These are phyloP conservation scores for Chromoteleia sp. DNA, from an alignment of 2,888 invertebrate species.

Conservation along the genomic window DNA sequence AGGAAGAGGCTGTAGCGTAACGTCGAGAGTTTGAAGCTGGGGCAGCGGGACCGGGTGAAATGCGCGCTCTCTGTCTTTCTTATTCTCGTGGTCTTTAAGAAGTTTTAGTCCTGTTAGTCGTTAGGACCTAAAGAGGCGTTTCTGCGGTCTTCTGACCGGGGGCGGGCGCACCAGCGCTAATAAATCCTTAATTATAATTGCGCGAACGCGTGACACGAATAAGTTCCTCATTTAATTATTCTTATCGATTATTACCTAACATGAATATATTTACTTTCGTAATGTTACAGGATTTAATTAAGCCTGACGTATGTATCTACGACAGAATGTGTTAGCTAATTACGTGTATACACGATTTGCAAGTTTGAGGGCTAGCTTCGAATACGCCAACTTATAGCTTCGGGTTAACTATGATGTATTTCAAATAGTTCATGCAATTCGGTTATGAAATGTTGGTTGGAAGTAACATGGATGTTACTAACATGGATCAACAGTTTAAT, in stretches of 20 bases:
- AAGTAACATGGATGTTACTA: constrained; percentile 1
- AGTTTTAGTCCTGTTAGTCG: constrained; percentile 83
- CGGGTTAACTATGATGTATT: constrained; percentile 18
- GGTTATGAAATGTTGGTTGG: not conserved
- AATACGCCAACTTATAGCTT: constrained; percentile 16
- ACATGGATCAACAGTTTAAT: no score
- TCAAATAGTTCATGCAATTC: constrained; percentile 18
- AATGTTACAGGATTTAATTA: constrained; percentile 28
- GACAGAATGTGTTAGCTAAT: constrained; percentile 21
- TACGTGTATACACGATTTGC: not conserved
- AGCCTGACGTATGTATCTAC: constrained; percentile 21
- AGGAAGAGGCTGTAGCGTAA: constrained; percentile 69
- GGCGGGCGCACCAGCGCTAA: constrained; percentile 80
- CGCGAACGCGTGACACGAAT: constrained; percentile 84
- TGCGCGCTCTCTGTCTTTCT: constrained; percentile 67
- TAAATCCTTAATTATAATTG: constrained; percentile 85
- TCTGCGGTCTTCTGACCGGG: constrained; percentile 79
- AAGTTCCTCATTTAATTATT: constrained; percentile 84
- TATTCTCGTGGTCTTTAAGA: constrained; percentile 78
- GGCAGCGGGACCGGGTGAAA: constrained; percentile 67
- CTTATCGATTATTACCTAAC: constrained; percentile 76
- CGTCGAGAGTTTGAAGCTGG: constrained; percentile 59
- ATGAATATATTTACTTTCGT: constrained; percentile 49
- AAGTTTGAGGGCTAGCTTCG: constrained; percentile 7
- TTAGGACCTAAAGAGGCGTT: constrained; percentile 82